Evolutionary conservation across 2,113 vertebrate species (phyloP).

Genomic region (Thryonomys swinderianus): DNA sequence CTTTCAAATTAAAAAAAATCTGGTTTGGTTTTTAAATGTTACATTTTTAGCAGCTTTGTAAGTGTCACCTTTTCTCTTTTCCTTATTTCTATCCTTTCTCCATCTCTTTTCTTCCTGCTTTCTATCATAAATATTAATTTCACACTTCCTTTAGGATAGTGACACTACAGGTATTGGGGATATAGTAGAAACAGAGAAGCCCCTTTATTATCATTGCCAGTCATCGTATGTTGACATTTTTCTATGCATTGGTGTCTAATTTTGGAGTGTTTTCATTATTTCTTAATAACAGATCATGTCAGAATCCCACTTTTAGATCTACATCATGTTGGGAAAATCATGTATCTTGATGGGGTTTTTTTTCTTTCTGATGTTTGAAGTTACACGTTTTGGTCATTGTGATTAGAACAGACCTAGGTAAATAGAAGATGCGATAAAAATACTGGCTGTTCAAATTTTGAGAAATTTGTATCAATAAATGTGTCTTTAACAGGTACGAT

Average conservation of each 20-base stretch:
- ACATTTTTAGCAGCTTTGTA: neutral
- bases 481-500: neutral
- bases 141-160: neutral
- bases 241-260: neutral
- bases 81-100: neutral
- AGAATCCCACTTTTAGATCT: neutral
- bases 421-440: neutral
- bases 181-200: neutral
- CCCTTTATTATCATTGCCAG: neutral
- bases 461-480: neutral
- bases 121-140: neutral
- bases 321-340: neutral
- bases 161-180: neutral
- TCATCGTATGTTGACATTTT: neutral
- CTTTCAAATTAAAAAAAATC: slow-evolving; percentile 3
- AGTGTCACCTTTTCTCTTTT: neutral
- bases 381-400: neutral
- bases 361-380: neutral
- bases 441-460: neutral
- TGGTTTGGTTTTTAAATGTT: slow-evolving; percentile 19
- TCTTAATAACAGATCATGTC: slow-evolving; percentile 3
- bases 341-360: neutral
- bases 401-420: neutral
- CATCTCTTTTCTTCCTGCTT: neutral
- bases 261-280: neutral